A percentile compares a stretch with the other conserved stretches of the same genome.
These are phyloP conservation scores for Cheirogaleus major DNA, from an alignment of 2,797 vertebrate species.

Conservation along the genomic window DNA sequence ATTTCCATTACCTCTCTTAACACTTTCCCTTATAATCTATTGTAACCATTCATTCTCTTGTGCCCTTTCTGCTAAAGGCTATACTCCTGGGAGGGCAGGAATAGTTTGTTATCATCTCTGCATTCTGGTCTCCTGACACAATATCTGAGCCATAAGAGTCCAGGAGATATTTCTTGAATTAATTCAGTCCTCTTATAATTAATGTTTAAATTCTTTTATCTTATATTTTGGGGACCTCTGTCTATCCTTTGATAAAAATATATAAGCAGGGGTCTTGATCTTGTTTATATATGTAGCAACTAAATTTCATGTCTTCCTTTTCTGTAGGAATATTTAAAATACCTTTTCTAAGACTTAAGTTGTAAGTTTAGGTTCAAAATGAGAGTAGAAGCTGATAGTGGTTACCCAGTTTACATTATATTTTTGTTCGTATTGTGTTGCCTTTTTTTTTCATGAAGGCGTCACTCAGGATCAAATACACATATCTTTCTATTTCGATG, in stretches of 20 bases:
- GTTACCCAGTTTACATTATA: not conserved
- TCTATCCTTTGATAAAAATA: not conserved
- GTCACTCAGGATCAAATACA: not conserved
- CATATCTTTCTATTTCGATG: not conserved
- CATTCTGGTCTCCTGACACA: not conserved
- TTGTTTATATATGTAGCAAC: not conserved
- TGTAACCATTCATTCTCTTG: not conserved
- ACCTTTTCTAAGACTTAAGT: not conserved
- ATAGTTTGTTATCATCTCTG: not conserved
- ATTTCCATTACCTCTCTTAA: not conserved
- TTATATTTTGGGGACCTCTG: not conserved
- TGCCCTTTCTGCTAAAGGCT: not conserved
- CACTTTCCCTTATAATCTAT: not conserved
- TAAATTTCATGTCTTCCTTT: not conserved
- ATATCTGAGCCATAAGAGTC: not conserved
- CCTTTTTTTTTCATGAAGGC: not conserved
- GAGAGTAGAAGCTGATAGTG: not conserved
- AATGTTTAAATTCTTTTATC: not conserved
- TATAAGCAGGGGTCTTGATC: not conserved
- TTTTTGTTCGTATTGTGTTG: not conserved
- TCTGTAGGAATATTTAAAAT: slow-evolving; percentile 33
- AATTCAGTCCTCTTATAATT: not conserved
- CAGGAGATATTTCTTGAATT: slow-evolving; percentile 10
- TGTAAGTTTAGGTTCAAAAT: not conserved
- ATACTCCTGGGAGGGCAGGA: not conserved